Conservation (phyloP, 1,140 invertebrate species). For the Plutomurus gul region DNA sequence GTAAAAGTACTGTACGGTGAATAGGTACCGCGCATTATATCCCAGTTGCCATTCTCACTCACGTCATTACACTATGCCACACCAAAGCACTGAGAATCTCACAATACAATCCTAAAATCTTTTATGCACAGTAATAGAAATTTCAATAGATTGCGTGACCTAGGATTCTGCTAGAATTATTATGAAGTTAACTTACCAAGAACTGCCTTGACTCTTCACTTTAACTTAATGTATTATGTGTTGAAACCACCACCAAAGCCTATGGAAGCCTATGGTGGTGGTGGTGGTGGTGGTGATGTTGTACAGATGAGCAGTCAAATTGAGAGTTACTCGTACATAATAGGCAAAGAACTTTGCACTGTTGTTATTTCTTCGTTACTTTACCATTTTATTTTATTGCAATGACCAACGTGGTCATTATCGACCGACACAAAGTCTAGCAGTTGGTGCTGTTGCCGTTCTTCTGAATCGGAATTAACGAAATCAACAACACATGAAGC, state of each 20-base stretch:
- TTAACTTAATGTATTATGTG: constrained; percentile 12
- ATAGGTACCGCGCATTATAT: neutral
- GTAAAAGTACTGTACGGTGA: neutral
- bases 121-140: constrained; percentile 23
- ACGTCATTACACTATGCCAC: neutral
- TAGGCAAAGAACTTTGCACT: neutral
- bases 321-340: too few relatives aligned
- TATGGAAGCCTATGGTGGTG: too few relatives aligned
- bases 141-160: constrained; percentile 26
- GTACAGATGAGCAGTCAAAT: too few relatives aligned
- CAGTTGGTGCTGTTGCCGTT: neutral
- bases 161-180: constrained; percentile 29
- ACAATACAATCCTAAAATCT: constrained; percentile 9
- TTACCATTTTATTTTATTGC: neutral
- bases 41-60: too few relatives aligned
- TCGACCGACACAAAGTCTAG: neutral
- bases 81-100: constrained; percentile 2
- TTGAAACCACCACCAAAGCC: too few relatives aligned
- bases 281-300: too few relatives aligned
- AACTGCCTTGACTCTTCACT: constrained; percentile 19
- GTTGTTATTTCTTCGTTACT: neutral
- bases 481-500: constrained; percentile 38
- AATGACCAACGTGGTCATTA: constrained; percentile 15
- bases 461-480: constrained; percentile 22
- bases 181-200: constrained; percentile 14